These are phyloP conservation scores for Gibbula magus DNA, from an alignment of 2,888 invertebrate species.

Conservation along the genomic window DNA sequence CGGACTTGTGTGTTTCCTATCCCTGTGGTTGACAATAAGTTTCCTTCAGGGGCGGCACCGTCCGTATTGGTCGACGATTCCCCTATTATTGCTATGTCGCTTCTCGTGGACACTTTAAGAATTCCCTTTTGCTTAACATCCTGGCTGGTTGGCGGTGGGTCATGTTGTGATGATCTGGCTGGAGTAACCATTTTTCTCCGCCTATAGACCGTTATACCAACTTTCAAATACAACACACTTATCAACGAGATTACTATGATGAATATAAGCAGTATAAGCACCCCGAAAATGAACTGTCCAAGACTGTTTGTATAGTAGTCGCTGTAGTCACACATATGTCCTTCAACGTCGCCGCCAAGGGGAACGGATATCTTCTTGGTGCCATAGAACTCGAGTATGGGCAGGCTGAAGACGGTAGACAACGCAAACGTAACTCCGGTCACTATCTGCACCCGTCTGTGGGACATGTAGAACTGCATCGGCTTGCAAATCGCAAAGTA, in stretches of 20 bases:
- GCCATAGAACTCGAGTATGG: conserved; percentile 51
- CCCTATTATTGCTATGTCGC: conserved; percentile 9
- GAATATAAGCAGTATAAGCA: conserved; percentile 34
- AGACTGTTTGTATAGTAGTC: conserved; percentile 33
- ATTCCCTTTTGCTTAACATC: no score
- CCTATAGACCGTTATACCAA: conserved; percentile 43
- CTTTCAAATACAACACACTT: conserved; percentile 38
- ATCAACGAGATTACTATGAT: conserved; percentile 30
- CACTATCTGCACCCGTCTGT: conserved; percentile 29
- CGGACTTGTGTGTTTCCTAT: background rate
- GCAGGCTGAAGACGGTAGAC: conserved; percentile 35
- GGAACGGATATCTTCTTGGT: conserved; percentile 6
- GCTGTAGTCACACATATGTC: conserved; percentile 43
- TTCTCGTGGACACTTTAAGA: no score
- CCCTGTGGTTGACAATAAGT: background rate
- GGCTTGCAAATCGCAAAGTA: conserved; percentile 50
- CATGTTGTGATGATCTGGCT: no score
- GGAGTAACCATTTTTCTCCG: conserved; percentile 28
- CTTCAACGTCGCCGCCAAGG: background rate
- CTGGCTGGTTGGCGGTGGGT: no score
- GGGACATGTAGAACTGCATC: conserved; percentile 40
- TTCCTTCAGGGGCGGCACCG: background rate
- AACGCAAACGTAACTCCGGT: conserved; percentile 25
- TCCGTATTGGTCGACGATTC: conserved; percentile 24
- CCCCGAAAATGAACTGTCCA: conserved; percentile 27